Percentiles rank a stretch among this genome's conserved stretches.
These are phyloP conservation scores for Anagrus nilaparvatae DNA, from an alignment of 1,140 invertebrate genomes.

Conservation along the genomic window DNA sequence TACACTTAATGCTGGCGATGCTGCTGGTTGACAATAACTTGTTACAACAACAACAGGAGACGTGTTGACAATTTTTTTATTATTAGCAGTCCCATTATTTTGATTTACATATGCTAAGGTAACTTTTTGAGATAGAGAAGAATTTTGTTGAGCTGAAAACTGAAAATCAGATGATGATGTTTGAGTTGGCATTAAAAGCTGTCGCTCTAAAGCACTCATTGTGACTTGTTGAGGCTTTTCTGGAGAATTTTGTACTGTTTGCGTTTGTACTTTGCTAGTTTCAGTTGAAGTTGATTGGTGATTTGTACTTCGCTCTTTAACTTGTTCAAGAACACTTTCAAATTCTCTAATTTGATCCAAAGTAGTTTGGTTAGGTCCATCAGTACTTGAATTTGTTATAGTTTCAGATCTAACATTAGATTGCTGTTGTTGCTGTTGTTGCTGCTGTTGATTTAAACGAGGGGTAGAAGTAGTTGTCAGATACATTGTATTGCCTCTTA, in stretches of 20 bases:
- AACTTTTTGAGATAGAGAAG: constrained; percentile 36
- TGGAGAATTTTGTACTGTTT: constrained; percentile 19
- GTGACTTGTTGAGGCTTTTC: constrained; percentile 25
- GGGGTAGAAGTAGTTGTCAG: constrained; percentile 15
- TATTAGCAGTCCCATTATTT: constrained; percentile 10
- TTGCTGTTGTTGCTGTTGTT: constrained; percentile 21
- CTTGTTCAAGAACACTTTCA: constrained; percentile 70
- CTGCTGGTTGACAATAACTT: constrained; percentile 49
- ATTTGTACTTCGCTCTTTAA: constrained; percentile 61
- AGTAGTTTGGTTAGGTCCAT: constrained; percentile 45
- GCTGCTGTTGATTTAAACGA: too few relatives aligned
- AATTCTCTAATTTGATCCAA: constrained; percentile 70
- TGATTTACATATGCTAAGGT: constrained; percentile 43
- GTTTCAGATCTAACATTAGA: constrained; percentile 27
- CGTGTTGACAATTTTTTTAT: constrained; percentile 38
- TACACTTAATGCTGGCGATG: constrained; percentile 48
- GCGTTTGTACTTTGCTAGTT: constrained; percentile 34
- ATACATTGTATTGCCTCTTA: neutral
- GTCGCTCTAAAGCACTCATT: constrained; percentile 29
- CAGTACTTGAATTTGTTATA: constrained; percentile 37
- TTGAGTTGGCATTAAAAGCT: constrained; percentile 33
- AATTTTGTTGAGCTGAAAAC: constrained; percentile 19
- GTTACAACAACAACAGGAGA: constrained; percentile 51
- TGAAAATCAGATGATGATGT: constrained; percentile 19
- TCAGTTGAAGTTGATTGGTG: constrained; percentile 34